Evolutionary conservation across 2,888 invertebrate species (phyloP).

Genomic region (Megamerina dolium): DNA sequence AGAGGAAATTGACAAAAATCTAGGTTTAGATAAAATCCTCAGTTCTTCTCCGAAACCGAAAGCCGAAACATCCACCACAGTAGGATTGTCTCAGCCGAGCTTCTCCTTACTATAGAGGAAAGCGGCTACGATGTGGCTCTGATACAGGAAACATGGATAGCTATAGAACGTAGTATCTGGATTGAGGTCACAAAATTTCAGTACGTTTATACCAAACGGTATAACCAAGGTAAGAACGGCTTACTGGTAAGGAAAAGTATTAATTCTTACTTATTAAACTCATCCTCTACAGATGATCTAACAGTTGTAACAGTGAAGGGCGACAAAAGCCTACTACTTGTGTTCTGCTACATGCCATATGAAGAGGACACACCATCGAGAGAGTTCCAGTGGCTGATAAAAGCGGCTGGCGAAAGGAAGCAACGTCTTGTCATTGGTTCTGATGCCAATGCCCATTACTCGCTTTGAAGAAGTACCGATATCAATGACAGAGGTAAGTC

Average conservation of each 20-base stretch:
- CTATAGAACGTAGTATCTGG: slow-evolving; percentile 1
- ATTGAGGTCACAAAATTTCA: not conserved
- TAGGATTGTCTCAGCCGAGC: slow-evolving; percentile 1
- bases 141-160: not conserved
- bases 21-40: slow-evolving; percentile 1
- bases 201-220: not conserved
- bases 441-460: not conserved
- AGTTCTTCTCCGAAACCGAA: not conserved
- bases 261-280: not conserved
- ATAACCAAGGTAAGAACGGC: slow-evolving; percentile 1
- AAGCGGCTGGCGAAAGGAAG: not conserved
- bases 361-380: not conserved
- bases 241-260: not conserved
- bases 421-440: not conserved
- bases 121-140: slow-evolving; percentile 1
- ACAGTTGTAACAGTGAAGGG: not conserved
- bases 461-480: not conserved
- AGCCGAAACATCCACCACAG: not conserved
- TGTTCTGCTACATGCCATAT: slow-evolving; percentile 1
- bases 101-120: slow-evolving; percentile 1
- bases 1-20: not conserved
- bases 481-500: slow-evolving; percentile 1
- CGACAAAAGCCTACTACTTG: not conserved
- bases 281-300: not conserved
- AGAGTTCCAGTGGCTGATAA: slow-evolving; percentile 1